Evolutionary conservation across 2,113 vertebrate species (phyloP).

Genomic region (Eubucco bourcierii): DNA sequence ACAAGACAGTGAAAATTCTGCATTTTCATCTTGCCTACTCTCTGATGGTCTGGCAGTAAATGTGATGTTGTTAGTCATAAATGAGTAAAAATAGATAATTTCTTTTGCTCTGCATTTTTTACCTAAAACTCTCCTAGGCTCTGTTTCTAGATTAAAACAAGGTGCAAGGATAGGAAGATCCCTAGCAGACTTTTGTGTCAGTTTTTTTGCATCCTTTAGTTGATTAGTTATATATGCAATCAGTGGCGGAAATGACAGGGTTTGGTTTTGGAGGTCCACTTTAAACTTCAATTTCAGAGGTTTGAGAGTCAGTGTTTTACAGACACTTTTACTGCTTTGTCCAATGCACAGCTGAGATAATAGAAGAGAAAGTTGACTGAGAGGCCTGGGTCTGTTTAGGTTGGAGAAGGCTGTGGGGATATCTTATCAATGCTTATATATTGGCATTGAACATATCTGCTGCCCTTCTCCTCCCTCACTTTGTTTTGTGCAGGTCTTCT

Average conservation of each 20-base stretch:
- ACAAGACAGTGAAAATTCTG: not conserved
- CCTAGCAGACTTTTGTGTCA: not conserved
- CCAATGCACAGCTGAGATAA: not conserved
- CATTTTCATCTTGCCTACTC: conserved; percentile 32
- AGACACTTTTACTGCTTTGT: not conserved
- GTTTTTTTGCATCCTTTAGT: not conserved
- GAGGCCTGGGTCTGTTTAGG: too few relatives aligned
- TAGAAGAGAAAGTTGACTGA: not conserved
- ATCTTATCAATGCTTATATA: not conserved
- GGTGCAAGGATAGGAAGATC: not conserved
- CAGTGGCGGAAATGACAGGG: not conserved
- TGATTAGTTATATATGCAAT: not conserved
- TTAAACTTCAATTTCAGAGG: not conserved
- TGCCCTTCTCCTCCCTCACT: not conserved
- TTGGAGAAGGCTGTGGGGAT: too few relatives aligned
- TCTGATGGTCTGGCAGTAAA: not conserved
- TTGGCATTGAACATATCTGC: not conserved
- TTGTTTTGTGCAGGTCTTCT: not conserved
- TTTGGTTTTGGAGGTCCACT: not conserved
- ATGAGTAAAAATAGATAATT: not conserved
- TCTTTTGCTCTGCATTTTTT: not conserved
- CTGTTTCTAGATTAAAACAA: not conserved
- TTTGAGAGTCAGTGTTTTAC: not conserved
- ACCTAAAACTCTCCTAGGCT: not conserved
- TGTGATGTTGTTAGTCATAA: not conserved